phyloP scores from a whole-genome alignment of 2,888 invertebrate genomes.

The Camponotus fellah region DNA sequence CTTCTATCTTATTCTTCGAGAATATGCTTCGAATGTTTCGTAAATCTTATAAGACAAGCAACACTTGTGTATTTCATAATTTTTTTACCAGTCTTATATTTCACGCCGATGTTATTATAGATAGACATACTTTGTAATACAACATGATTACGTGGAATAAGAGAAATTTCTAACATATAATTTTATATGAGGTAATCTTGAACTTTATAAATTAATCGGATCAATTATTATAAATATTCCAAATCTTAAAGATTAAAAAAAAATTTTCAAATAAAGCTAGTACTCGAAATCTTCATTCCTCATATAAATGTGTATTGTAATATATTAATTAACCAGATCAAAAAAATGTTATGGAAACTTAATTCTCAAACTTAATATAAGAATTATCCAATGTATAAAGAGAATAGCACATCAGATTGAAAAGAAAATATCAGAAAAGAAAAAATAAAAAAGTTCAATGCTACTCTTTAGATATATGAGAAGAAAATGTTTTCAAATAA shows the following conservation, averaged over 20 bases:
- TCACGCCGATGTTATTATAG: background rate
- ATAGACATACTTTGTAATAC: background rate
- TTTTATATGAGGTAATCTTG: background rate
- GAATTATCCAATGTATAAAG: background rate
- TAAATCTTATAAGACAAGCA: background rate
- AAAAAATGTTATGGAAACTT: background rate
- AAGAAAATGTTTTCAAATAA: background rate
- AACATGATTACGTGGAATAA: background rate
- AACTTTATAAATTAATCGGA: background rate
- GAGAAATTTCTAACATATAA: background rate
- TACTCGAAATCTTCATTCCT: background rate
- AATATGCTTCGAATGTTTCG: background rate
- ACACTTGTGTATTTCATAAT: background rate
- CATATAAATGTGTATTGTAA: background rate
- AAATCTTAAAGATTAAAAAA: background rate
- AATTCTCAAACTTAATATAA: background rate
- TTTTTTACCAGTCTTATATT: background rate
- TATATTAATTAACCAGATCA: background rate
- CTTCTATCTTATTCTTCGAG: background rate
- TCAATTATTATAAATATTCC: background rate
- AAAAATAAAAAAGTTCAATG: background rate
- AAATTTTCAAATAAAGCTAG: background rate
- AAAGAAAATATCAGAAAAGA: background rate
- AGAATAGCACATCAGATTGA: background rate
- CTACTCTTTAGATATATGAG: background rate